A percentile compares a stretch with the other conserved stretches of the same genome.
phyloP scores from a whole-genome alignment of 2,888 invertebrate species.

The Coenonympha glycerion region DNA sequence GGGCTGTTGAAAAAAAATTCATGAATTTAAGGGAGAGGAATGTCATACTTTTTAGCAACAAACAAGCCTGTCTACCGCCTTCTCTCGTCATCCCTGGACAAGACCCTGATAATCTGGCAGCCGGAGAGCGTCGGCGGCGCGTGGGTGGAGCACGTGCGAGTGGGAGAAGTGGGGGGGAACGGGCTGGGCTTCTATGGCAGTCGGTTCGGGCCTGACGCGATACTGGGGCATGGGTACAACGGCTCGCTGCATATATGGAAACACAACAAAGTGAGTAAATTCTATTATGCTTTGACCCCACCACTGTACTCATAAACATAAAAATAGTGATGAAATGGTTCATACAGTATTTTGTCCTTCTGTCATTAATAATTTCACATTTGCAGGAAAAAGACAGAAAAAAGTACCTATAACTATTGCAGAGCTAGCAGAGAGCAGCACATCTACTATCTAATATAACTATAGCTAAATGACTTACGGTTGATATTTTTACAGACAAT shows the following conservation, averaged over 20 bases:
- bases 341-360: no score
- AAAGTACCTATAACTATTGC: no score
- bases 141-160: conserved; percentile 89
- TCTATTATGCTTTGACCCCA: no score
- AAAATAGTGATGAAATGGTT: no score
- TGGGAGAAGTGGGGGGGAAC: conserved; percentile 96
- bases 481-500: no score
- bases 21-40: neutral
- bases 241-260: conserved; percentile 94
- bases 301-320: no score
- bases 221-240: conserved; percentile 92
- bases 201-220: conserved; percentile 80
- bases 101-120: conserved; percentile 93
- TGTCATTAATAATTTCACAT: no score
- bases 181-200: conserved; percentile 95
- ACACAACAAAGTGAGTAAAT: conserved; percentile 64
- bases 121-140: conserved; percentile 74
- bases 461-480: no score
- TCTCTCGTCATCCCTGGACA: conserved; percentile 93
- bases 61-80: conserved; percentile 67
- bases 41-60: conserved; percentile 14
- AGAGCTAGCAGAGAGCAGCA: no score
- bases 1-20: neutral
- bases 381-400: no score
- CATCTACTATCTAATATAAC: no score